A percentile compares a stretch with the other conserved stretches of the same genome.
These are phyloP conservation scores for Phymastichus coffea DNA, from an alignment of 1,140 invertebrate species.

Conservation along the genomic window DNA sequence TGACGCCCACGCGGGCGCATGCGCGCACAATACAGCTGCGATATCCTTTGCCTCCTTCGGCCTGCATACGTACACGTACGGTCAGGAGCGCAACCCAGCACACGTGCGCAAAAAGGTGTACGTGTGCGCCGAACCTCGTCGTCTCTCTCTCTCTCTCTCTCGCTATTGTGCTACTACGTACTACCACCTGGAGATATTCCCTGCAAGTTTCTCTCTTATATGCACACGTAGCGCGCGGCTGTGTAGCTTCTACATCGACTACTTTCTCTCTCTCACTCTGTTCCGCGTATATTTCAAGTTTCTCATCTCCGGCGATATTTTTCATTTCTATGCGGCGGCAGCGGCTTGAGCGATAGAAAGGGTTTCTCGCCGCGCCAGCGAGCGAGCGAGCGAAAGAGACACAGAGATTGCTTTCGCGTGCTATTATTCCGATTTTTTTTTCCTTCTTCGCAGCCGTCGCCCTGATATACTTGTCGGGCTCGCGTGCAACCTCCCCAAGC, in stretches of 20 bases:
- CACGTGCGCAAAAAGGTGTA: too few relatives aligned
- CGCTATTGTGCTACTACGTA: too few relatives aligned
- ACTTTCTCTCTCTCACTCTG: slow-evolving; percentile 14
- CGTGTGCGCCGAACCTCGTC: too few relatives aligned
- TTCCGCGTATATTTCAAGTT: slow-evolving; percentile 35
- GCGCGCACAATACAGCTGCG: slow-evolving; percentile 39
- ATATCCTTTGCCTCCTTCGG: background rate
- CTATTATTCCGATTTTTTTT: slow-evolving; percentile 4
- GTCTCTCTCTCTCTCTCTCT: too few relatives aligned
- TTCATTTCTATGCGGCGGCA: slow-evolving; percentile 32
- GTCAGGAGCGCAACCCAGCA: slow-evolving; percentile 2
- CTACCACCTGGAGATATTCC: slow-evolving; percentile 26
- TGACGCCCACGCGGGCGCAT: slow-evolving; percentile 50
- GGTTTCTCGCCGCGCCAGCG: too few relatives aligned
- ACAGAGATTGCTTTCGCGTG: background rate
- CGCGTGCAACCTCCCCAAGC: too few relatives aligned
- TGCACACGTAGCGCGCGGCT: slow-evolving; percentile 15
- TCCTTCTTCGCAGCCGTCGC: background rate
- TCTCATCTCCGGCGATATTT: slow-evolving; percentile 40
- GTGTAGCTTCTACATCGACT: background rate
- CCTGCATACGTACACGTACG: background rate
- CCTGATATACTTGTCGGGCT: too few relatives aligned
- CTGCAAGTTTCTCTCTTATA: slow-evolving; percentile 21
- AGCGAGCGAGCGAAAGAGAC: background rate
- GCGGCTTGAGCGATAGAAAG: background rate